Conservation (phyloP, 37 sponge, comb jelly and placozoan genomes). For the Tethya wilhelma region DNA sequence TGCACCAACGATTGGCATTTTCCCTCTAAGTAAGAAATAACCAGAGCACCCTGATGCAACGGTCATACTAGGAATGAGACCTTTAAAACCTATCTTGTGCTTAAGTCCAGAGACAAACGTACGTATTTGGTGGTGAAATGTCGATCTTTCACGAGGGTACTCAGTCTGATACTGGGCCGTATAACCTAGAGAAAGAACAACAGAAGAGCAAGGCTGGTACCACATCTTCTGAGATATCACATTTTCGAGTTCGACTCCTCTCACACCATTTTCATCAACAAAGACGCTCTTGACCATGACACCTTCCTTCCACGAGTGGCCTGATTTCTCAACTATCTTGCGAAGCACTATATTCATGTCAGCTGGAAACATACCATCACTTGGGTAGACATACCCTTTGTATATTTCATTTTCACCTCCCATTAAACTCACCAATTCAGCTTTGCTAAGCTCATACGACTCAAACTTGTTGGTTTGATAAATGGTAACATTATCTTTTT, state of each 20-base stretch:
- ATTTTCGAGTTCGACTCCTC: neutral
- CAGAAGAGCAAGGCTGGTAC: conserved; percentile 30
- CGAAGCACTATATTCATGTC: conserved; percentile 22
- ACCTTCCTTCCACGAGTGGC: conserved; percentile 23
- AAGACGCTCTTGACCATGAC: conserved; percentile 11
- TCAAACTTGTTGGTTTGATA: neutral
- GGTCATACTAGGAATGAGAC: neutral
- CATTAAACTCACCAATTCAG: neutral
- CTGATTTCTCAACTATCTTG: neutral
- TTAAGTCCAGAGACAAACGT: neutral
- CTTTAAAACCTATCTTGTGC: neutral
- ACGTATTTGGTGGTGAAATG: neutral
- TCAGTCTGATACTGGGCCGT: conserved; percentile 4
- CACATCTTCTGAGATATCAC: neutral
- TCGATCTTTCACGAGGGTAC: neutral
- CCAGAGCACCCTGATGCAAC: conserved; percentile 12
- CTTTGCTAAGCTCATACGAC: neutral
- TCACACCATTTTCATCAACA: conserved; percentile 1
- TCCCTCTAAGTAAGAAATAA: conserved; percentile 20
- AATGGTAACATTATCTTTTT: neutral
- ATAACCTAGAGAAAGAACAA: conserved; percentile 23
- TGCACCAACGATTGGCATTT: conserved; percentile 15
- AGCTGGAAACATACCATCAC: conserved; percentile 3
- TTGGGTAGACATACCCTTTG: conserved; percentile 17
- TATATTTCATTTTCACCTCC: neutral